Evolutionary conservation across 2,113 vertebrate species (phyloP).

Genomic region (Ranitomeya imitator): DNA sequence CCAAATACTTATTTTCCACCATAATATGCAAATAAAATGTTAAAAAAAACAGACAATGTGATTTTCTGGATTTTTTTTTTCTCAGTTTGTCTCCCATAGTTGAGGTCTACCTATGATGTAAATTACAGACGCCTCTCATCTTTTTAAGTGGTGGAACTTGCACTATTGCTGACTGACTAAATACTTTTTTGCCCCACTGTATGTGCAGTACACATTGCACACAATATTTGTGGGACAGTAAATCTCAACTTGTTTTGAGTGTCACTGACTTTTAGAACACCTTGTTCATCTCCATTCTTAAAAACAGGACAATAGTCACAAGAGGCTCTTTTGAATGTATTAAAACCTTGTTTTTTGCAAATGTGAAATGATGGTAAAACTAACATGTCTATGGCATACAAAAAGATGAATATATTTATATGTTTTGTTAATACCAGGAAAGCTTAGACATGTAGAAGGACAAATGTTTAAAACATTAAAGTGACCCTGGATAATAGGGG

Average conservation of each 20-base stretch:
- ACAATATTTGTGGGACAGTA: background rate
- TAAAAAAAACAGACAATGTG: too few species aligned
- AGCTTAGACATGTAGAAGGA: background rate
- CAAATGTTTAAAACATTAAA: constrained; percentile 7
- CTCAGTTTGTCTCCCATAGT: too few species aligned
- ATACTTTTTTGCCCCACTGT: too few species aligned
- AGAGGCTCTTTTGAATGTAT: background rate
- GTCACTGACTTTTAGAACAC: background rate
- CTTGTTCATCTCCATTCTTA: background rate
- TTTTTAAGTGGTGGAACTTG: too few species aligned
- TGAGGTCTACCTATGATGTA: too few species aligned
- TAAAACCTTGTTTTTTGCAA: background rate
- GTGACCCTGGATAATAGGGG: background rate
- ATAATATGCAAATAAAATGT: too few species aligned
- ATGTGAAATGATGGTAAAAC: background rate
- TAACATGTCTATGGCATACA: background rate
- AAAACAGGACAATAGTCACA: background rate
- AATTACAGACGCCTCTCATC: too few species aligned
- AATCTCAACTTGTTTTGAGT: background rate
- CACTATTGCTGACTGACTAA: too few species aligned
- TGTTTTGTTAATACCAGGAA: background rate
- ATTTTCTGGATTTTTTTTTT: too few species aligned
- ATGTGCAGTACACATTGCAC: background rate
- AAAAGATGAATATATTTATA: background rate
- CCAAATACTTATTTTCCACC: too few species aligned